Evolutionary conservation across 2,113 vertebrate genomes (phyloP).

Genomic region (Pseudonaja textilis): DNA sequence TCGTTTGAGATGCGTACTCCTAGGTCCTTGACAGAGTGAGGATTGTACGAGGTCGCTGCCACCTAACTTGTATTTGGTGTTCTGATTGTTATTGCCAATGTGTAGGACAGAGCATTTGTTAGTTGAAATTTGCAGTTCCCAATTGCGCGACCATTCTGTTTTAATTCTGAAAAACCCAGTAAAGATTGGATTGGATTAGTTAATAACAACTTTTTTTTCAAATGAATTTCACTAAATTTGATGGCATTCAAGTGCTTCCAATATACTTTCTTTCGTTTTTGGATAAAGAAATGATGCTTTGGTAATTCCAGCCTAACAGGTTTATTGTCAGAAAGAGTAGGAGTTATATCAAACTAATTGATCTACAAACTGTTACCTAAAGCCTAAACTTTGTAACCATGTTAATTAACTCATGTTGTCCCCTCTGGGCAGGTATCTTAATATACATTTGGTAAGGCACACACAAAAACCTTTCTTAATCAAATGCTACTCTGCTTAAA

Average conservation of each 20-base stretch:
- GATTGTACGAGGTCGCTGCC: too few relatives aligned
- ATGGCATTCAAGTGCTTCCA: neutral
- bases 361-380: slow-evolving; percentile 13
- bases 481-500: neutral
- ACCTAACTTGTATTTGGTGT: too few relatives aligned
- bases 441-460: slow-evolving; percentile 3
- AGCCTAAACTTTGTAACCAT: slow-evolving; percentile 4
- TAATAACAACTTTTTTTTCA: too few relatives aligned
- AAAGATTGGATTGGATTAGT: neutral
- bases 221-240: neutral
- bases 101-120: too few relatives aligned
- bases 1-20: too few relatives aligned
- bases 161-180: neutral
- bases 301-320: neutral
- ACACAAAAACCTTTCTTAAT: neutral
- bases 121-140: too few relatives aligned
- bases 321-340: neutral
- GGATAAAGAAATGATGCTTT: neutral
- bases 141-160: too few relatives aligned
- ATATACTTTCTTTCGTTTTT: neutral
- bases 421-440: slow-evolving; percentile 17
- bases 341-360: neutral
- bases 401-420: slow-evolving; percentile 9
- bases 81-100: too few relatives aligned
- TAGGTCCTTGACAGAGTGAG: too few relatives aligned